Evolutionary conservation across 2,888 invertebrate genomes (phyloP), one percentile per base, ranked within the genome.

Genomic region (Lithophane ornitopus): DNA sequence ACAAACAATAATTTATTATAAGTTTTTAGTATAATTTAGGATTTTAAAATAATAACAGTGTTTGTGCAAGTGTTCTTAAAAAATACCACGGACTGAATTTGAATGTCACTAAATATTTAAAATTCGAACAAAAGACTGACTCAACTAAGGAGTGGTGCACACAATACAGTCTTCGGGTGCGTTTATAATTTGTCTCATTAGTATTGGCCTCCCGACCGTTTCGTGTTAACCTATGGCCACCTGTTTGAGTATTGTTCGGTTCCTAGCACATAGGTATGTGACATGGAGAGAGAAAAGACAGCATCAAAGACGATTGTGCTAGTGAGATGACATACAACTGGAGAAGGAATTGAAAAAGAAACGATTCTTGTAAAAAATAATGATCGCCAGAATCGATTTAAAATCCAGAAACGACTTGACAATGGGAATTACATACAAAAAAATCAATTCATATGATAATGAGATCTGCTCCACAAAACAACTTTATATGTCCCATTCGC

Each of bases 161-260:
- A 82, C 76, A 85, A 81, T 80, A 74, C 73, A 76, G 19, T 19
- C 76, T 84, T 79, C 74, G 67, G 77, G 71, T 79, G 85, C 78
- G 66, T 81, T 85, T 84, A 84, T 84, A 86, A 83, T 85, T 79
- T 73, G 75, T 75, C 86, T 88, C 89, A 88, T 90, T 89, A 87
- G 87, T 90, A 87, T 87, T 85, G 82, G 82, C 70, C 78, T 78
- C 82, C 70, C 72, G 73, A 81, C 65, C 71, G 61, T 74, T 76
- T 80, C 82, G 74, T 81, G 75, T 81, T 85, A 86, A 86, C 80
- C 82, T 85, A 69, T 80, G 72, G 78, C 83, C 83, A 87, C 78
- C 81, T 84, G 78, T 77, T 67, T 76, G 73, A 70, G 74, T 82
- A 86, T 88, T 88, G 83, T 88, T 83, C 59, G 75, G 71, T 80